Evolutionary conservation across 2,113 vertebrate genomes (phyloP), one percentile per base, ranked within the genome.

Genomic region (Collichthys lucidus): DNA sequence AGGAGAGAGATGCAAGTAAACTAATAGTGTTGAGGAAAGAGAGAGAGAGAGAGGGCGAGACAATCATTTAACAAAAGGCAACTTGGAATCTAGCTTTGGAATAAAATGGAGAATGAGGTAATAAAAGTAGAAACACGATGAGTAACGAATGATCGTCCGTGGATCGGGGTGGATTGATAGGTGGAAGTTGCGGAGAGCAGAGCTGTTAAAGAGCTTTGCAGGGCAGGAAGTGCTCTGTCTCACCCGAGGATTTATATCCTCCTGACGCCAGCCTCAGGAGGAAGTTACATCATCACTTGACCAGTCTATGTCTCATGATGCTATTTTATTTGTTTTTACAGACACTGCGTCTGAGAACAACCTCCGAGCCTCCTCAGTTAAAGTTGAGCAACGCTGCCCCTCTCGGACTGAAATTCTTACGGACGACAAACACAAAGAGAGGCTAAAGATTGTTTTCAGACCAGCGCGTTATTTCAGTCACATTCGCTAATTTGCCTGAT

Each of bases 181-280:
- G 69, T 57, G 60, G 22, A 40, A 55, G 62, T 60, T 8, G 7
- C 11, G 26, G 50, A 63, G 81, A 83, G 57, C 71, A 79, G 83
- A 84, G 88, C 82, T 46, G 79, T 35, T 69, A 86, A 91, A 91
- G 89, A 84, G 90, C 91, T 94, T 90, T 71, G 79, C 46, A 76
- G 91, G 91, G 88, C 77, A 87, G 85, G 92, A 91, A 93, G 90
- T 89, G 92, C 90, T 91, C 87, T 83, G 70, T 88, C 67, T 84
- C 88, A 60, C 64, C 35, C 65, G 11, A 77, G 66, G 77, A 83
- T 82, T 84, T 63, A 76, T 63, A 40, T 85, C 91, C 92, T 92
- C 89, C 91, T 93, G 90, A 94, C 91, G 91, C 97, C 96, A 96
- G 96, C 96, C 96, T 95, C 95, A 96, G 95, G 95, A 93, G 95